A percentile compares a stretch with the other conserved stretches of the same genome.
Conservation (phyloP, 2,888 invertebrate species). For the Clistopyga incitator region DNA sequence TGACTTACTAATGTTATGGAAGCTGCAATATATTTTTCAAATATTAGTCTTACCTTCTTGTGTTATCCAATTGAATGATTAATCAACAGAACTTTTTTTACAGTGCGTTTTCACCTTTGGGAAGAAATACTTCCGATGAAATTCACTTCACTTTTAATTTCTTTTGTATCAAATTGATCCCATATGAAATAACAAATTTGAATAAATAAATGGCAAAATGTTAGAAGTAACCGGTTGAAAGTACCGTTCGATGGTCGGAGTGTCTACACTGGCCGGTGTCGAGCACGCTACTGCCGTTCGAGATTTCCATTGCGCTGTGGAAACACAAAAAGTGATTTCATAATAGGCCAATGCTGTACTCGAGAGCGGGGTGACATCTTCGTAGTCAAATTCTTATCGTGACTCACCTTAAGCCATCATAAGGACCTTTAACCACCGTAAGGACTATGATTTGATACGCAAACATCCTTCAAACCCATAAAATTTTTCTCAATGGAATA, state of each 20-base stretch:
- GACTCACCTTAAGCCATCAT: background rate
- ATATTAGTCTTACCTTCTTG: slow-evolving; percentile 8
- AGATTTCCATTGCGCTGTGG: slow-evolving; percentile 54
- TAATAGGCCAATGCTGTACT: slow-evolving; percentile 71
- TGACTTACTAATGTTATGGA: background rate
- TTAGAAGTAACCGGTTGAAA: background rate
- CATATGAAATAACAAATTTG: background rate
- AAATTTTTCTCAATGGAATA: slow-evolving; percentile 3
- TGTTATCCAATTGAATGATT: slow-evolving; percentile 24
- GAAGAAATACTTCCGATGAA: background rate
- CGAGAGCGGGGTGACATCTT: slow-evolving; percentile 52
- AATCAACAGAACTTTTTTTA: background rate
- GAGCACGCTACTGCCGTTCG: slow-evolving; percentile 75
- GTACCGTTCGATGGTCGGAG: slow-evolving; percentile 31
- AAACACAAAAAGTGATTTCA: slow-evolving; percentile 72
- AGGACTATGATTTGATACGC: background rate
- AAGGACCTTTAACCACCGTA: no score
- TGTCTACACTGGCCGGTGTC: slow-evolving; percentile 76
- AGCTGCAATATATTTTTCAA: background rate
- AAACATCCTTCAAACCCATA: no score
- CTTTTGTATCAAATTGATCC: background rate
- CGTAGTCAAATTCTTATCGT: slow-evolving; percentile 15
- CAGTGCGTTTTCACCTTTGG: background rate
- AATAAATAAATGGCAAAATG: background rate
- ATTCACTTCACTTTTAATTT: background rate